Conservation (phyloP, 2,113 vertebrate species). For the Chlamydotis undulata region DNA sequence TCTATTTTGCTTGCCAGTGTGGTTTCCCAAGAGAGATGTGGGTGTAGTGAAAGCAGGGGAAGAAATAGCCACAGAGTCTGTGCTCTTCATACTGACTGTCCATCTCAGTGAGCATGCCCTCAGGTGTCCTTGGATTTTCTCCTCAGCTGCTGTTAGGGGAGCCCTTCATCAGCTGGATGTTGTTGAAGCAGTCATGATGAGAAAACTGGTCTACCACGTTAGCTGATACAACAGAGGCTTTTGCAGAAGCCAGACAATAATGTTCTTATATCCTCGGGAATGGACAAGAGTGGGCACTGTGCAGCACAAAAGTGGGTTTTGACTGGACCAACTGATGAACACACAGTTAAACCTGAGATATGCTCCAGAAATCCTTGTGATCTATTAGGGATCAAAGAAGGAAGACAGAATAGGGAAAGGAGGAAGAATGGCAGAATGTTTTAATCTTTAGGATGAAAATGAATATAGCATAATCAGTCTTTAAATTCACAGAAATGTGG, state of each 20-base stretch:
- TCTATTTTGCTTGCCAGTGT: background rate
- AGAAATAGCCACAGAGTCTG: background rate
- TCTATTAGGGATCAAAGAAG: background rate
- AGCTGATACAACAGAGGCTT: background rate
- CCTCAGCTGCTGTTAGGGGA: background rate
- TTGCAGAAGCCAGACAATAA: background rate
- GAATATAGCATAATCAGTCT: constrained; percentile 40
- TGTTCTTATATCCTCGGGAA: background rate
- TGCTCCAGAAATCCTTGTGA: background rate
- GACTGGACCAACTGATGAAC: background rate
- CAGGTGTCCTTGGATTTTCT: background rate
- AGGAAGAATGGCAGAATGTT: background rate
- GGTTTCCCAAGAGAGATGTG: background rate
- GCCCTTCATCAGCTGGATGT: background rate
- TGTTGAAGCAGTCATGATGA: background rate
- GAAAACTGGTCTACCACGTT: background rate
- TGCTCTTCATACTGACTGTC: background rate
- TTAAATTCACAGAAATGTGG: constrained; percentile 16
- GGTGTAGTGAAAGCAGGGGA: no score
- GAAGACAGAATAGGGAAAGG: background rate
- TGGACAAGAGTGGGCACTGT: background rate
- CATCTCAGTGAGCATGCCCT: background rate
- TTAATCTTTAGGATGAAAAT: background rate
- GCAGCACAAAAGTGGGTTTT: background rate
- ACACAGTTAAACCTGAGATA: background rate